Base-by-base conservation (phyloP, 1,140 invertebrate species). In the Cyphomyrmex costatus region DNA sequence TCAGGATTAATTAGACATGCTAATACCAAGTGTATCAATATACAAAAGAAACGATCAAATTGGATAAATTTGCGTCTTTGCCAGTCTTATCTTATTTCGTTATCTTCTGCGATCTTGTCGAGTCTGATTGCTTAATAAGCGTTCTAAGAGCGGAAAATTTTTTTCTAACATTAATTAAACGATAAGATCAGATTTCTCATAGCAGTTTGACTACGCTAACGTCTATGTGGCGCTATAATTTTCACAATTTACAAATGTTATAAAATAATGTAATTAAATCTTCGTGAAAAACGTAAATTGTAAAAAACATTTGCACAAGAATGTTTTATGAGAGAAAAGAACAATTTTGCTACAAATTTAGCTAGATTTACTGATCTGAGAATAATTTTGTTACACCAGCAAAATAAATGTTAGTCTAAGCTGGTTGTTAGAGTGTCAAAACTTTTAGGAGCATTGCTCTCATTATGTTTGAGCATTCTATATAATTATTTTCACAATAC, bases 91-190 rank as follows among this genome's bases (percentile, higher is more conserved):
- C 51, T 21, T n/a, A 74, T 56, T 74, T 56, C n/a, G 27, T 30
- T 56, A 74, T 56, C 27, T 74, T n/a, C 24, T n/a, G 14, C 14
- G 27, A 74, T 56, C 30, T 73, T n/a, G 3, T 53, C 4, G 10
- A 56, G 12, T 74, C 19, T 33, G 30, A 56, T 56, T 8, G n/a
- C 51, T 33, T 74, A n/a, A 74, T 56, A 56, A 56, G 6, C 3
- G 6, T 74, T 56, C 12, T 56, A 74, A 56, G 27, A 56, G 30
- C 12, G n/a, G 27, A 33, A 21, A 56, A 74, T 5, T 74, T 74
- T 73, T 58, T 30, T 74, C n/a, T 61, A 77, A 46, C 16, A 77
- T 77, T 42, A 33, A 77, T 61, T 61, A 42, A n/a, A 61, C 1
- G 16, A 61, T 61, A 61, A 60, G 16, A 76, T 60, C 30, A 42